A percentile compares a stretch with the other conserved stretches of the same genome.
Conservation (phyloP, 2,888 invertebrate species). For the Lycophotia porphyrea region DNA sequence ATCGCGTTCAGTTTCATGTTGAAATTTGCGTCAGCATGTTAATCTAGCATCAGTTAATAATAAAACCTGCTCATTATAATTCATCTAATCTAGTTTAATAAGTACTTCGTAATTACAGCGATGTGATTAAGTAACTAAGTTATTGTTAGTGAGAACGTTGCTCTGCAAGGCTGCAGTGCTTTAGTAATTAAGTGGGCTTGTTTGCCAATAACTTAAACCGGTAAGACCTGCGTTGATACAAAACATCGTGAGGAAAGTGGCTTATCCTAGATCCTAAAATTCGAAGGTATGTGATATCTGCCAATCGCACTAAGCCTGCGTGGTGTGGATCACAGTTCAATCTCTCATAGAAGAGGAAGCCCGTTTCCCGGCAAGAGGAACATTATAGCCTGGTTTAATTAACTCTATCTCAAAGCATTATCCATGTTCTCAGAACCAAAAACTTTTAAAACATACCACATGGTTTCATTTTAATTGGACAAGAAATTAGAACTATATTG, state of each 20-base stretch:
- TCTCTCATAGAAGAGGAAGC: not conserved
- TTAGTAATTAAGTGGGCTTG: not conserved
- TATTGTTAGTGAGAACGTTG: not conserved
- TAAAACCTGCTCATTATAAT: conserved; percentile 19
- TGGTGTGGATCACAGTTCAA: not conserved
- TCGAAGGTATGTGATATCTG: not conserved
- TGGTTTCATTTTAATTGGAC: conserved; percentile 51
- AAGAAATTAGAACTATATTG: conserved; percentile 54
- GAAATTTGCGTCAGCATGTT: conserved; percentile 3
- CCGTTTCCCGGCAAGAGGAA: not conserved
- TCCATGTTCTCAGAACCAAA: not conserved
- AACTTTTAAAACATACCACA: conserved; percentile 23
- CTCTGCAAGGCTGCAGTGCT: conserved; percentile 12
- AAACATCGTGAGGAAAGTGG: not conserved
- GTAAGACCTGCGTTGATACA: not conserved
- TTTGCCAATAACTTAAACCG: not conserved
- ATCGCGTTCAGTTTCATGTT: not conserved
- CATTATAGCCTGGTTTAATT: not conserved
- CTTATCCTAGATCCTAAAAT: not conserved
- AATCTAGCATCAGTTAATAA: conserved; percentile 12
- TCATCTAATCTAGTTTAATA: conserved; percentile 26
- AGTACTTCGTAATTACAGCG: conserved; percentile 21
- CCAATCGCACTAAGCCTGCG: no score
- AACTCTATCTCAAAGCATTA: not conserved
- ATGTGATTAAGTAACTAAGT: conserved; percentile 4